Evolutionary conservation across 2,797 vertebrate species (phyloP).

Genomic region (Calcarius lapponicus): DNA sequence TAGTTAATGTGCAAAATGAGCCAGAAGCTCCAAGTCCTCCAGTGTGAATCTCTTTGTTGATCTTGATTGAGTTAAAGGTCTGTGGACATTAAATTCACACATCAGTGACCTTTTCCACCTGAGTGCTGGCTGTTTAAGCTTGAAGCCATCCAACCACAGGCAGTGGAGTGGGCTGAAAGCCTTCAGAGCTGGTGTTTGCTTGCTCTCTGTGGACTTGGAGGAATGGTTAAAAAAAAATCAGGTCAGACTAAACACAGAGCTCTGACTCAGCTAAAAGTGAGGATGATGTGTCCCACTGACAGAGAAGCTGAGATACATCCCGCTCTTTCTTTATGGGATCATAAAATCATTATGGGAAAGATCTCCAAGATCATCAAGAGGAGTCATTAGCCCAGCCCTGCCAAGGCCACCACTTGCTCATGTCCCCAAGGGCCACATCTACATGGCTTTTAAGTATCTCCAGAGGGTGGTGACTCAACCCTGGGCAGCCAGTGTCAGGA

Average conservation of each 20-base stretch:
- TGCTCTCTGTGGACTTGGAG: background rate
- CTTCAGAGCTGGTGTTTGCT: background rate
- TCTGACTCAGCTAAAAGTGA: background rate
- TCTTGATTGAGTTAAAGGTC: slow-evolving; percentile 12
- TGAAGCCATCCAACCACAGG: background rate
- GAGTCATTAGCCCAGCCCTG: background rate
- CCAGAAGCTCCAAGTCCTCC: background rate
- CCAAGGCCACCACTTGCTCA: background rate
- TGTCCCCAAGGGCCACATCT: background rate
- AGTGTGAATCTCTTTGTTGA: background rate
- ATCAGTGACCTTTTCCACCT: background rate
- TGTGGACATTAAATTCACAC: slow-evolving; percentile 11
- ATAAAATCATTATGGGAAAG: background rate
- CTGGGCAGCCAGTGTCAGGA: background rate
- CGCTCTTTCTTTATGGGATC: background rate
- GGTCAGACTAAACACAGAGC: background rate
- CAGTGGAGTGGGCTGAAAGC: background rate
- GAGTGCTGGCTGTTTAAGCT: background rate
- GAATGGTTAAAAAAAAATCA: background rate
- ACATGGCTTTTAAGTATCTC: fast-evolving
- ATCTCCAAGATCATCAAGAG: background rate
- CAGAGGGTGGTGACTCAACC: background rate
- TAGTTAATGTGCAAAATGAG: background rate
- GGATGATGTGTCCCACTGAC: background rate
- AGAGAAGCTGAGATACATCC: background rate